Conservation (phyloP, 2,888 invertebrate species). For the Tenodera sinensis region DNA sequence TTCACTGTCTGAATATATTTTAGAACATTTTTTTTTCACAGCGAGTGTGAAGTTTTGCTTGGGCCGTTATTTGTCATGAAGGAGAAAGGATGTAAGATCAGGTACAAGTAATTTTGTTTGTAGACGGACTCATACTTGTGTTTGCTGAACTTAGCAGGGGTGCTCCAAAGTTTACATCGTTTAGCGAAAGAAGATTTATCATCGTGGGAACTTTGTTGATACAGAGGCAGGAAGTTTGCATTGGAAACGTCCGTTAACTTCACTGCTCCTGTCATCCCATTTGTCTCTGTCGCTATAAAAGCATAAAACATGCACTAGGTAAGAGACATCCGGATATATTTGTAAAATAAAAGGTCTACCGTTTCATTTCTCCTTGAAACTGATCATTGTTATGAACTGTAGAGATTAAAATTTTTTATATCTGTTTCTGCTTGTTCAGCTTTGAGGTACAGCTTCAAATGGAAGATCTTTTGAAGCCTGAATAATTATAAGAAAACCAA, state of each 20-base stretch:
- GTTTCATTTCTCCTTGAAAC: no score
- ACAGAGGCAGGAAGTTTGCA: neutral
- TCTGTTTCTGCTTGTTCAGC: no score
- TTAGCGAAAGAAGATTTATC: neutral
- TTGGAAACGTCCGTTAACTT: neutral
- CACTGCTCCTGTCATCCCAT: neutral
- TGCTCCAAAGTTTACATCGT: neutral
- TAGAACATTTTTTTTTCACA: neutral
- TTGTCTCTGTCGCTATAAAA: neutral
- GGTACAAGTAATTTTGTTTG: neutral
- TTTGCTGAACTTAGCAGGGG: neutral
- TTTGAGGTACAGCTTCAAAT: no score
- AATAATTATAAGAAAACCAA: no score
- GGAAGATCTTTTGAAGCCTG: no score
- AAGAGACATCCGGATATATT: neutral
- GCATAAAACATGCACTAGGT: neutral
- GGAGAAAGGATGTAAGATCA: neutral
- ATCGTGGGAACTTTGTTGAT: neutral
- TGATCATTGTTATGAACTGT: no score
- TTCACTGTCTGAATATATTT: neutral
- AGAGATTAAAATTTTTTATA: no score
- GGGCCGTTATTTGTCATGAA: neutral
- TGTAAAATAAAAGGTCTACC: neutral
- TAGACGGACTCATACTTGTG: neutral
- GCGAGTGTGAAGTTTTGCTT: neutral